Conservation (phyloP, 2,797 vertebrate genomes). For the Chrosomus eos region DNA sequence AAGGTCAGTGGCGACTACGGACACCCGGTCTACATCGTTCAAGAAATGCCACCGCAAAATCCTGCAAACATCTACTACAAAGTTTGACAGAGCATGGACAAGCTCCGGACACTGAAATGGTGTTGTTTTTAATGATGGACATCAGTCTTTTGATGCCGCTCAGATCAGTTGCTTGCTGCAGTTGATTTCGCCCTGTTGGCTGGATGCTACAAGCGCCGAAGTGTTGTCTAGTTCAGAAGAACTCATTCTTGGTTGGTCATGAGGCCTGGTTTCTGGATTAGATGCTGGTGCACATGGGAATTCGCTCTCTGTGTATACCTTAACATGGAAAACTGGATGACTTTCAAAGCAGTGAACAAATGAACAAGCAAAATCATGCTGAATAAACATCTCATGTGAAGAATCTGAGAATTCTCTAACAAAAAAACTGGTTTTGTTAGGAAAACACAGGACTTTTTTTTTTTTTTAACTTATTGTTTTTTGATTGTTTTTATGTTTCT, state of each 20-base stretch:
- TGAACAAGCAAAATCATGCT: constrained; percentile 12
- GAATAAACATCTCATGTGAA: constrained; percentile 8
- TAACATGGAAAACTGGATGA: background rate
- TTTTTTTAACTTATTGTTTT: constrained; percentile 39
- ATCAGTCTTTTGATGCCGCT: background rate
- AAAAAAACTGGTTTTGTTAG: background rate
- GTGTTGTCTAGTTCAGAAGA: constrained; percentile 1
- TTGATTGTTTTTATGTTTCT: constrained; percentile 1
- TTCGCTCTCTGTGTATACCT: background rate
- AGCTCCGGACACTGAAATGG: background rate
- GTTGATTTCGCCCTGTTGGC: background rate
- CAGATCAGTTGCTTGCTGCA: background rate
- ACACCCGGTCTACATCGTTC: constrained; percentile 96
- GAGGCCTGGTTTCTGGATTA: constrained; percentile 27
- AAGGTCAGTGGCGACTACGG: constrained; percentile 95
- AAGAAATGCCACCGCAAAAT: constrained; percentile 95
- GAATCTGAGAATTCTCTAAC: background rate
- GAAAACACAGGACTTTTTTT: background rate
- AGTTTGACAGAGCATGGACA: constrained; percentile 75
- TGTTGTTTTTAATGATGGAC: constrained; percentile 2
- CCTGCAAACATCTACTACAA: constrained; percentile 94
- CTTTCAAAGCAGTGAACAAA: background rate
- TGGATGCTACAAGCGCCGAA: background rate
- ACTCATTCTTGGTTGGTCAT: background rate
- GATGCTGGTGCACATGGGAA: background rate